Evolutionary conservation across 2,888 invertebrate species (phyloP).

Genomic region (Drosophila maculinotata): DNA sequence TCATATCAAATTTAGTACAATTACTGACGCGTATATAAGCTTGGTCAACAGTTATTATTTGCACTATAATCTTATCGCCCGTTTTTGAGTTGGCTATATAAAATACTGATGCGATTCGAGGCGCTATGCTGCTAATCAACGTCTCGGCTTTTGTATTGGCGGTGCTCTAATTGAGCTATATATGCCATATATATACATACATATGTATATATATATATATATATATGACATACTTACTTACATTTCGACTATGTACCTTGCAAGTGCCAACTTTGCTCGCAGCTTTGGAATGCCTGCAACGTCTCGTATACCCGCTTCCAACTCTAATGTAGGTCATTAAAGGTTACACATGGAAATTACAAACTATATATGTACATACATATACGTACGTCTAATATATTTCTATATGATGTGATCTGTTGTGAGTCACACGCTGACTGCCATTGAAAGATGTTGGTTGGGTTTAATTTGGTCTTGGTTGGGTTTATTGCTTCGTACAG

Average conservation of each 20-base stretch:
- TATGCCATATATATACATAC: slow-evolving; percentile 3
- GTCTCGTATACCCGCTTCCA: slow-evolving; percentile 24
- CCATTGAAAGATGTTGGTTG: slow-evolving; percentile 37
- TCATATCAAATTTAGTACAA: slow-evolving; percentile 21
- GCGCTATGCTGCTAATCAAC: slow-evolving; percentile 40
- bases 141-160: slow-evolving; percentile 37
- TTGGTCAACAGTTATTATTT: slow-evolving; percentile 21
- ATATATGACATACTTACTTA: slow-evolving; percentile 38
- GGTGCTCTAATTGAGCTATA: slow-evolving; percentile 65
- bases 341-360: slow-evolving; percentile 37
- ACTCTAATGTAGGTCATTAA: slow-evolving; percentile 51
- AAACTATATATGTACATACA: no score
- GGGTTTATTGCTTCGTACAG: slow-evolving; percentile 9
- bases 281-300: slow-evolving; percentile 34
- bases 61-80: slow-evolving; percentile 52
- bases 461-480: background rate
- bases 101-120: slow-evolving; percentile 24
- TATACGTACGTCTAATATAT: no score
- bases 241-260: slow-evolving; percentile 40
- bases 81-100: slow-evolving; percentile 23
- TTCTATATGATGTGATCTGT: slow-evolving; percentile 18
- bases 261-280: slow-evolving; percentile 60
- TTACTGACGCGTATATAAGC: slow-evolving; percentile 9
- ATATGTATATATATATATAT: slow-evolving; percentile 17
- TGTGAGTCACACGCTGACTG: slow-evolving; percentile 50